Evolutionary conservation across 2,888 invertebrate species (phyloP), one percentile per base, ranked within the genome.

Genomic region (Mimumesa dahlbomi): DNA sequence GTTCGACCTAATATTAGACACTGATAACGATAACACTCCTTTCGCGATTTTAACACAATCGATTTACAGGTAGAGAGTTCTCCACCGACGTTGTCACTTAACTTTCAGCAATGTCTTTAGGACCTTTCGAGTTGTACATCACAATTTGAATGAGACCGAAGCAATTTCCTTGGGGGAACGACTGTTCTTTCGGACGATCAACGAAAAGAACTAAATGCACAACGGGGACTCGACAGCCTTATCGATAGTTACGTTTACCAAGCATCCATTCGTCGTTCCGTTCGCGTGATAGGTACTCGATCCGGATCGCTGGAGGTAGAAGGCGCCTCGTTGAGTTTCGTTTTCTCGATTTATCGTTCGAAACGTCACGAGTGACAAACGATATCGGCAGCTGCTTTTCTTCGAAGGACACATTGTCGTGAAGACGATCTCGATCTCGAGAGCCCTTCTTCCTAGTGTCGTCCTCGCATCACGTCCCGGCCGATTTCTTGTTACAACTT

Each of bases 361-460:
- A 50, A 50, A 62, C 64, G 63, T 72, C 36, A 42, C 42, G 53
- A 58, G 52, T 77, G 79, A 80, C 75, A 79, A 80, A 79, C 77
- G 80, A 77, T 75, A 79, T 73, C 71, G 77, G 49, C 57, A 61
- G 64, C 45, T 46, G 50, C n/a, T n/a, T 53, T 61, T 62, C 50
- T 57, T 49, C 42, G 50, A 38, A 36, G 13, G 62, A 52, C 18
- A 50, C 36, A 57, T 73, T 69, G 53, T 65, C 69, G 40, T 22
- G 25, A 36, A 49, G 56, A 50, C 14, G 61, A 62, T 58, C 63
- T 62, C 25, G 52, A 69, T 54, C 29, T 54, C 58, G 56, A 36
- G 53, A 34, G 21, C 25, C 48, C 53, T 64, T 65, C 48, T 48
- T 14, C 54, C 14, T 21, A n/a, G 38, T 50, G 25, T 49, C 43